A percentile compares a stretch with the other conserved stretches of the same genome.
These are phyloP conservation scores for Microctenopoma steveboyesi DNA, from an alignment of 2,797 vertebrate species.

Conservation along the genomic window DNA sequence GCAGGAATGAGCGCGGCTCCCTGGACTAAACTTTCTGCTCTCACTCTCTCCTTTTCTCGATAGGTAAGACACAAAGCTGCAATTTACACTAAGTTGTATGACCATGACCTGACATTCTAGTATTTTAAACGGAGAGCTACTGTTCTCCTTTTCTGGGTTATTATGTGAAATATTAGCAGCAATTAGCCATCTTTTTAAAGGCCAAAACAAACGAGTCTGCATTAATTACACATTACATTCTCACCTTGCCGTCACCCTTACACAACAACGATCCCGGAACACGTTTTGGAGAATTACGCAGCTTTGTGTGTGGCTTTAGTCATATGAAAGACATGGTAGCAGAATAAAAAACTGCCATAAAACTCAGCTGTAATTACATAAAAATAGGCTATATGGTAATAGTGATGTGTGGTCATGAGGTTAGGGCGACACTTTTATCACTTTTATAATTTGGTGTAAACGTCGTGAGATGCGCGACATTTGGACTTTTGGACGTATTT, in stretches of 20 bases:
- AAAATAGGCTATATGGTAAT: background rate
- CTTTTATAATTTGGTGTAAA: slow-evolving; percentile 4
- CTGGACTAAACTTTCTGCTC: slow-evolving; percentile 55
- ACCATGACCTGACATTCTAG: slow-evolving; percentile 18
- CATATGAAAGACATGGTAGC: background rate
- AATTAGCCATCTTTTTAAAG: slow-evolving; percentile 23
- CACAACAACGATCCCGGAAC: slow-evolving; percentile 16
- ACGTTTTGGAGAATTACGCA: slow-evolving; percentile 18
- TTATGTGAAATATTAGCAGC: slow-evolving; percentile 35
- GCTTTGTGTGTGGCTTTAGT: slow-evolving; percentile 1
- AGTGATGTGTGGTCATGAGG: background rate
- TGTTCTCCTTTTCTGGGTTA: slow-evolving; percentile 12
- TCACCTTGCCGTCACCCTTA: slow-evolving; percentile 14
- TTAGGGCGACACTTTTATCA: slow-evolving; percentile 1
- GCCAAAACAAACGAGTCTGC: slow-evolving; percentile 29
- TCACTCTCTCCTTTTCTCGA: slow-evolving; percentile 33
- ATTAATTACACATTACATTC: slow-evolving; percentile 31
- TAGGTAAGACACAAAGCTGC: slow-evolving; percentile 60
- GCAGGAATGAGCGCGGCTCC: slow-evolving; percentile 67
- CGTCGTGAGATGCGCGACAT: background rate
- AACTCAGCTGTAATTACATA: background rate
- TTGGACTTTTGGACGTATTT: slow-evolving; percentile 7
- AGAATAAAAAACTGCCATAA: background rate
- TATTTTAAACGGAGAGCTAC: slow-evolving; percentile 1
- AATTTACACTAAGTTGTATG: slow-evolving; percentile 44